Conservation (phyloP, 2,888 invertebrate species). For the Chaetogeoica ovagalla region DNA sequence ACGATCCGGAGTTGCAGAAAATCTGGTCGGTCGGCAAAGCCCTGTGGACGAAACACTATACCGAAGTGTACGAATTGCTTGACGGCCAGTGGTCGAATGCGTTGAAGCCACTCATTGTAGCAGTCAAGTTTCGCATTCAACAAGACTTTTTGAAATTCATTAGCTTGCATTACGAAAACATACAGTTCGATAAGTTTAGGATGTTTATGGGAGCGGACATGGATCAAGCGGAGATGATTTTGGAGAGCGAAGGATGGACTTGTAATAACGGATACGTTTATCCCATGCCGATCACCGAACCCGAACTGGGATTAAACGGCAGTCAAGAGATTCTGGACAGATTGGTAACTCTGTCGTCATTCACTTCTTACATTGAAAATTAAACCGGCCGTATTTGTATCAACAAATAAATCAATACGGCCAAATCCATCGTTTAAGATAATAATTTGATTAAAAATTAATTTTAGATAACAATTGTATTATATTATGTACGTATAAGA, state of each 20-base stretch:
- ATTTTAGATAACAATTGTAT: neutral
- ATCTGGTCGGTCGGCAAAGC: constrained; percentile 39
- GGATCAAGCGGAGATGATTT: constrained; percentile 25
- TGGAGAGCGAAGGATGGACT: constrained; percentile 40
- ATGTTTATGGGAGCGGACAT: constrained; percentile 28
- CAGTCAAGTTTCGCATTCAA: constrained; percentile 40
- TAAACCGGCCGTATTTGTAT: neutral
- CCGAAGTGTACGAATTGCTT: constrained; percentile 21
- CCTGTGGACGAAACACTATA: constrained; percentile 34
- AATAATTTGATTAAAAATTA: neutral
- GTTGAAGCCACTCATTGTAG: constrained; percentile 25
- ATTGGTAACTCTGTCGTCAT: constrained; percentile 28
- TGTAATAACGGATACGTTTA: constrained; percentile 21
- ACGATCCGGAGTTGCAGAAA: constrained; percentile 17
- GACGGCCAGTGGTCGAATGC: constrained; percentile 25
- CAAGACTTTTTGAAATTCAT: constrained; percentile 39
- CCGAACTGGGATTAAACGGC: constrained; percentile 12
- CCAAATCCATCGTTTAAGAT: neutral
- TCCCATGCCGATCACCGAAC: constrained; percentile 20
- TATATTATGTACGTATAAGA: neutral
- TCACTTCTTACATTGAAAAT: constrained; percentile 47
- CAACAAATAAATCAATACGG: constrained; percentile 6
- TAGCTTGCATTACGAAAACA: constrained; percentile 31
- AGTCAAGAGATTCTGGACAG: constrained; percentile 41
- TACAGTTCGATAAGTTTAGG: constrained; percentile 27